A percentile compares a stretch with the other conserved stretches of the same genome.
Evolutionary conservation across 1,140 invertebrate species (phyloP).

Genomic region (Lucilia cuprina): DNA sequence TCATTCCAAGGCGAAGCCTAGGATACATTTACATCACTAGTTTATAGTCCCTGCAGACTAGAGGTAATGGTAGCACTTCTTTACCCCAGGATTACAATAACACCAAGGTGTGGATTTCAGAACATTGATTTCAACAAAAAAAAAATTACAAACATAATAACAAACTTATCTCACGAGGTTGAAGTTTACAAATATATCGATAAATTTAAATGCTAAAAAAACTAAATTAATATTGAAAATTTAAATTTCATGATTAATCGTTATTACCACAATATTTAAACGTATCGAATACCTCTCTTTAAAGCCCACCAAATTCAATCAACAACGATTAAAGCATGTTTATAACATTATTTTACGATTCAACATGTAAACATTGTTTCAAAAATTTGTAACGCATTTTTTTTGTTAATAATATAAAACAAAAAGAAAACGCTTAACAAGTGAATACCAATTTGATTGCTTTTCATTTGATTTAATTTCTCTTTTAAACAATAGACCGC

Average conservation of each 20-base stretch:
- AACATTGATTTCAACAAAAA: no score
- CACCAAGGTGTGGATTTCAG: no score
- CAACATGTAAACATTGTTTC: not conserved
- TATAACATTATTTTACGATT: not conserved
- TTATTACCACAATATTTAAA: not conserved
- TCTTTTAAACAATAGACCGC: not conserved
- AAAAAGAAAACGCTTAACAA: not conserved
- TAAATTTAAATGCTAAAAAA: no score
- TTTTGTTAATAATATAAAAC: not conserved
- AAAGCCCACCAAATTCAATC: not conserved
- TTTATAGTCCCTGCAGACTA: no score
- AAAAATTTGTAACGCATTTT: not conserved
- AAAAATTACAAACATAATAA: no score
- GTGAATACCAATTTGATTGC: not conserved
- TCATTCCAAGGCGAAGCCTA: no score
- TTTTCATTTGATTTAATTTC: not conserved
- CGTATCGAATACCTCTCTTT: not conserved
- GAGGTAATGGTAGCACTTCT: no score
- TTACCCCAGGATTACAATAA: no score
- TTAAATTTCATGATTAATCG: not conserved
- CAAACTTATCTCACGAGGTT: no score
- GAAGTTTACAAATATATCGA: no score
- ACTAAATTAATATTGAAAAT: no score
- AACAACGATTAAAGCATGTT: not conserved
- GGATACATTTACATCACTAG: no score